A percentile compares a stretch with the other conserved stretches of the same genome.
Evolutionary conservation across 1,140 invertebrate species (phyloP).

Genomic region (Ips nitidus): DNA sequence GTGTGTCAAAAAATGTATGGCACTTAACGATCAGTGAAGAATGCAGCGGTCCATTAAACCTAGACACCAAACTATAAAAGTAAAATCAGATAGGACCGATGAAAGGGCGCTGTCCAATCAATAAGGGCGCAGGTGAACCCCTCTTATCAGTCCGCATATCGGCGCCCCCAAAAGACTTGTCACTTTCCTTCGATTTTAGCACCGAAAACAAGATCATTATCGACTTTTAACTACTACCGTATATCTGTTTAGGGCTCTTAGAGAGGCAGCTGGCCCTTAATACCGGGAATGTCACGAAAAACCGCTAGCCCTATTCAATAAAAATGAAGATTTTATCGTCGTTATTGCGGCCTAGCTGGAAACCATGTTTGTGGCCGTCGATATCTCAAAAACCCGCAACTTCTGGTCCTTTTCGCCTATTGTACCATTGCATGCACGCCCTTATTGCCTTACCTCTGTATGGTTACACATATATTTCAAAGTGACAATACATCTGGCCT

Average conservation of each 20-base stretch:
- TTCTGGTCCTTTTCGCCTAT: conserved; percentile 9
- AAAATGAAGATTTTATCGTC: not conserved
- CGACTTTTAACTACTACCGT: conserved; percentile 20
- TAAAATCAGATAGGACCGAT: too few species aligned
- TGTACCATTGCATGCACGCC: conserved; percentile 6
- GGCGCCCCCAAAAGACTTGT: not conserved
- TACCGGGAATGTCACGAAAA: not conserved
- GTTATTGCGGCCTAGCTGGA: too few species aligned
- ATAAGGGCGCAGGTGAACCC: too few species aligned
- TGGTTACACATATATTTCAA: not conserved
- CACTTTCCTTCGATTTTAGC: conserved; percentile 19
- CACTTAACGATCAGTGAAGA: too few species aligned
- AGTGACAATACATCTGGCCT: conserved; percentile 15
- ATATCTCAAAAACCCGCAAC: conserved; percentile 3
- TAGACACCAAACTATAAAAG: too few species aligned
- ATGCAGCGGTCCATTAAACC: too few species aligned
- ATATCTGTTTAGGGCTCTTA: conserved; percentile 11
- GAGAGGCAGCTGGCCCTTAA: conserved; percentile 13
- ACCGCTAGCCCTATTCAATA: not conserved
- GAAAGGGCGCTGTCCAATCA: too few species aligned
- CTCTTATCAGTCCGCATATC: conserved; percentile 1
- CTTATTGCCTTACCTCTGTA: not conserved
- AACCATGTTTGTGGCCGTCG: conserved; percentile 1
- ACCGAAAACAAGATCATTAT: conserved; percentile 27
- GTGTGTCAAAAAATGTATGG: too few species aligned